Conservation (phyloP, 2,888 invertebrate species). For the Lasioglossum oenotherae region DNA sequence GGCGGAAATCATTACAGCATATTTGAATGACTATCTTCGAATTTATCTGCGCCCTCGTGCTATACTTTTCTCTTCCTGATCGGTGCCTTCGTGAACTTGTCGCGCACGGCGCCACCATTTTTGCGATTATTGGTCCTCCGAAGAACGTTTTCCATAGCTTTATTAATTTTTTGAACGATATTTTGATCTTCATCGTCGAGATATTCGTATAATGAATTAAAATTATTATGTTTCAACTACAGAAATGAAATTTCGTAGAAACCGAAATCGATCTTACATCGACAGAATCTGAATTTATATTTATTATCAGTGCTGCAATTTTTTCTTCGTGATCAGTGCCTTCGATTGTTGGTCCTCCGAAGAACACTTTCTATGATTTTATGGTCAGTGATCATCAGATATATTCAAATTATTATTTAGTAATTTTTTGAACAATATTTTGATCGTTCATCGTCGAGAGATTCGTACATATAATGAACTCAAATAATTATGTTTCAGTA, state of each 20-base stretch:
- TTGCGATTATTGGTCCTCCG: neutral
- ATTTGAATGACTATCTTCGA: slow-evolving; percentile 84
- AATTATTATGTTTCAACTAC: no score
- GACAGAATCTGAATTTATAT: no score
- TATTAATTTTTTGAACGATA: neutral
- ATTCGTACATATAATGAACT: no score
- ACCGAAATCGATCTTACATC: no score
- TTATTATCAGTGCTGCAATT: slow-evolving; percentile 18
- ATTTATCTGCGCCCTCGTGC: slow-evolving; percentile 77
- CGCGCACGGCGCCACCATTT: slow-evolving; percentile 49
- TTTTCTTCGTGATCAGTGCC: slow-evolving; percentile 42
- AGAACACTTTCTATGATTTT: neutral
- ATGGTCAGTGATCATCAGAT: neutral
- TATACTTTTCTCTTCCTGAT: slow-evolving; percentile 39
- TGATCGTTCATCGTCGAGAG: no score
- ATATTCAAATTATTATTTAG: neutral
- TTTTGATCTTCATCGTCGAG: neutral
- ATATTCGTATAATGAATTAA: no score
- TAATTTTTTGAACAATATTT: neutral
- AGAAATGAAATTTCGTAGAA: no score
- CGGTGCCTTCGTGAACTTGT: slow-evolving; percentile 51
- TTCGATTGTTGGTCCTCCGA: slow-evolving; percentile 18
- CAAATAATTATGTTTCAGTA: no score
- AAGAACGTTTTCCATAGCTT: neutral
- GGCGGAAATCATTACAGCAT: slow-evolving; percentile 84